These are phyloP conservation scores for Drosophila cardini DNA, from an alignment of 1,140 invertebrate genomes.

Conservation along the genomic window DNA sequence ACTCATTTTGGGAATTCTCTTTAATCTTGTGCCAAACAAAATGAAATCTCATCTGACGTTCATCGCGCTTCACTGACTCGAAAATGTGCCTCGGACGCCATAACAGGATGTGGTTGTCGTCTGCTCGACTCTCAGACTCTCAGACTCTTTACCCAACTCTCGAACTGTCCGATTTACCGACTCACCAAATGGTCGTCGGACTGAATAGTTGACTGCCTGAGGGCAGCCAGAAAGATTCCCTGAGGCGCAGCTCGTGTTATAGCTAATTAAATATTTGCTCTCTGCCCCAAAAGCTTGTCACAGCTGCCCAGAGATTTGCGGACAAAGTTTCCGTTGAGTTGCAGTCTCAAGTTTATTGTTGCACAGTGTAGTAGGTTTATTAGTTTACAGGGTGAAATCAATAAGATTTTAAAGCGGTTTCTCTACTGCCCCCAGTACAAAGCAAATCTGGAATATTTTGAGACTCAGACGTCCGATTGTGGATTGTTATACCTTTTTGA, in stretches of 20 bases:
- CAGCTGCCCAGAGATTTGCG: conserved; percentile 45
- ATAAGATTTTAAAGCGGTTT: too few relatives aligned
- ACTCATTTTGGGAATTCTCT: conserved; percentile 50
- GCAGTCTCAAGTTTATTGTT: background rate
- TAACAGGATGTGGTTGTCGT: conserved; percentile 54
- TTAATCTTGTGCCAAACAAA: conserved; percentile 57
- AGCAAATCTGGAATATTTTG: too few relatives aligned
- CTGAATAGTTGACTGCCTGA: background rate
- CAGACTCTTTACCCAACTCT: too few relatives aligned
- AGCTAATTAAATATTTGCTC: conserved; percentile 77
- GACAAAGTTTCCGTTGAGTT: conserved; percentile 35
- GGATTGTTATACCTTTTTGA: too few relatives aligned
- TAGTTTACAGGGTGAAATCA: too few relatives aligned
- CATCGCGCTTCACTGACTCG: conserved; percentile 58
- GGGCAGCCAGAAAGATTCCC: conserved; percentile 15
- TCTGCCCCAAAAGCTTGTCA: conserved; percentile 59
- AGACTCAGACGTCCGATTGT: too few relatives aligned
- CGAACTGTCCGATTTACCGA: background rate
- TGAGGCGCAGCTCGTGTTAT: conserved; percentile 45
- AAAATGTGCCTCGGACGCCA: conserved; percentile 49
- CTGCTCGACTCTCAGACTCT: background rate
- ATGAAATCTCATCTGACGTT: conserved; percentile 64
- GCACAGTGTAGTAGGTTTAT: too few relatives aligned
- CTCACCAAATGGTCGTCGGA: background rate
- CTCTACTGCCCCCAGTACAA: too few relatives aligned